Conservation (phyloP, 2,888 invertebrate genomes). For the Mythimna impura region DNA sequence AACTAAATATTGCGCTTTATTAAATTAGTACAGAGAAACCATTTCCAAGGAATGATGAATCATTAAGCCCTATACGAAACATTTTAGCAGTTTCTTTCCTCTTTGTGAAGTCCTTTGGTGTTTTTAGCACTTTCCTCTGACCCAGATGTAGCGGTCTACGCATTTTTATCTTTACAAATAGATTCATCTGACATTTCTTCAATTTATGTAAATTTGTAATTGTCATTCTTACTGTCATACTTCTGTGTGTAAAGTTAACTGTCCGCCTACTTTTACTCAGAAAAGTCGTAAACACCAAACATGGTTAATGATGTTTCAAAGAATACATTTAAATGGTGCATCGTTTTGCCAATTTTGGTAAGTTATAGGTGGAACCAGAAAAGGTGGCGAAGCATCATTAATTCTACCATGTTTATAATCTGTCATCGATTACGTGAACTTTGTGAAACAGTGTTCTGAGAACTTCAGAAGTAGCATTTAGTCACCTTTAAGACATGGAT, state of each 20-base stretch:
- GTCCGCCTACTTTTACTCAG: slow-evolving; percentile 41
- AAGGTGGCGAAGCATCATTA: slow-evolving; percentile 13
- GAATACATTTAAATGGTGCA: slow-evolving; percentile 1
- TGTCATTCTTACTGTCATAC: slow-evolving; percentile 37
- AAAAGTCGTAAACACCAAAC: slow-evolving; percentile 39
- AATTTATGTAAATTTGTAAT: slow-evolving; percentile 39
- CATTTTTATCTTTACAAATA: slow-evolving; percentile 18
- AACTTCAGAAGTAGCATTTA: slow-evolving; percentile 4
- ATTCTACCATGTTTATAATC: slow-evolving; percentile 4
- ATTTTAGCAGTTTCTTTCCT: neutral
- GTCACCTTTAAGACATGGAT: slow-evolving; percentile 11
- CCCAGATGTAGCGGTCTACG: neutral
- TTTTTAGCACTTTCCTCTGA: slow-evolving; percentile 8
- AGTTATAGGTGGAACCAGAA: neutral
- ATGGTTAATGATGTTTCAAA: slow-evolving; percentile 22
- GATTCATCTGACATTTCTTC: slow-evolving; percentile 13
- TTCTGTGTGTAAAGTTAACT: slow-evolving; percentile 33
- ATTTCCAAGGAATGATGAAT: neutral
- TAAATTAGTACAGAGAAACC: neutral
- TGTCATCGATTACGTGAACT: slow-evolving; percentile 12
- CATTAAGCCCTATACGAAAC: neutral
- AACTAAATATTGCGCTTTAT: too few relatives aligned
- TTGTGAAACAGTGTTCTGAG: slow-evolving; percentile 13
- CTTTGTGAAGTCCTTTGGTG: neutral
- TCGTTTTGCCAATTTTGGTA: slow-evolving; percentile 4